A percentile compares a stretch with the other conserved stretches of the same genome.
These are phyloP conservation scores for Bucco capensis DNA, from an alignment of 2,113 vertebrate species.

Conservation along the genomic window DNA sequence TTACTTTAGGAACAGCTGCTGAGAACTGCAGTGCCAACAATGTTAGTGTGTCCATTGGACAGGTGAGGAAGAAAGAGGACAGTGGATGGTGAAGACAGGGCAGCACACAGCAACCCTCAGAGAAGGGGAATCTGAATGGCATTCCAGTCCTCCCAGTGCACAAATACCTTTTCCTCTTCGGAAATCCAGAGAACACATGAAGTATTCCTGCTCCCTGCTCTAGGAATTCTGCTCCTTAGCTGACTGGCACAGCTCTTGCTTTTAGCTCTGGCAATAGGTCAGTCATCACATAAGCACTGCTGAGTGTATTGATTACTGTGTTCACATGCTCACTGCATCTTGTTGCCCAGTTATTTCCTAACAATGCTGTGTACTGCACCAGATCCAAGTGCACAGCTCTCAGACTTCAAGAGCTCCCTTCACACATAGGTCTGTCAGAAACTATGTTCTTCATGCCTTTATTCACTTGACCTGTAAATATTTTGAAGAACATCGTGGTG, in stretches of 20 bases:
- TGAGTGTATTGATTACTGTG: neutral
- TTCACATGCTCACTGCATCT: neutral
- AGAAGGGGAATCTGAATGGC: neutral
- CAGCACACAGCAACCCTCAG: rapidly evolving
- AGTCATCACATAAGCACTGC: neutral
- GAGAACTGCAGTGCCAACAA: neutral
- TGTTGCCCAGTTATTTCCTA: conserved; percentile 38
- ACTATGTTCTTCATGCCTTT: neutral
- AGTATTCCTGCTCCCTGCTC: neutral
- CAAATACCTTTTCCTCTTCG: neutral
- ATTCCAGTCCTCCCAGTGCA: neutral
- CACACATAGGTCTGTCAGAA: neutral
- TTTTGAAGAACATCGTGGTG: conserved; percentile 5
- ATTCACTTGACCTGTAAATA: neutral
- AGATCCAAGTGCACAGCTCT: neutral
- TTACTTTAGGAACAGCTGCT: neutral
- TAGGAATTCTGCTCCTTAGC: neutral
- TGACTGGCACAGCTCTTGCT: neutral
- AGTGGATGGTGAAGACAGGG: neutral
- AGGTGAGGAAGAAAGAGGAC: neutral
- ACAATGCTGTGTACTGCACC: neutral
- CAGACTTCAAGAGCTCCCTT: neutral
- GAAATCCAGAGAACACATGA: neutral
- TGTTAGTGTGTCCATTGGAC: neutral
- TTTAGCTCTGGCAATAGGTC: neutral